phyloP scores from a whole-genome alignment of 2,888 invertebrate genomes.

The Caenorhabditis drosophilae region DNA sequence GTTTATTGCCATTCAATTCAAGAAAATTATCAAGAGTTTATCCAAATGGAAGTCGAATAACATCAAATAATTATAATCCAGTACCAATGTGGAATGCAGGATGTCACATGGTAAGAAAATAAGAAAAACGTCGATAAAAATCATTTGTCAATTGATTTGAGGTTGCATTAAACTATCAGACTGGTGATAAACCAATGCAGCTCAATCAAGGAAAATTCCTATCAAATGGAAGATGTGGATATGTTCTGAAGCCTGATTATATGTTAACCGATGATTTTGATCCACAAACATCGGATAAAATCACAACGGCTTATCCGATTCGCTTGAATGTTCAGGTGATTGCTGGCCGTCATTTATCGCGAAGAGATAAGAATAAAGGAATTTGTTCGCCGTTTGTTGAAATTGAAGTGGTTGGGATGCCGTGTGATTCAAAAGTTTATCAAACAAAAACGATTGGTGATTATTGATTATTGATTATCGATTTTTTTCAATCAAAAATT shows the following conservation, averaged over 20 bases:
- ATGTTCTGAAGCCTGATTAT: constrained; percentile 85
- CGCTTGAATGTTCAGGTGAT: constrained; percentile 74
- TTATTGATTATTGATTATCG: too few relatives aligned
- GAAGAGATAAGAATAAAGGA: constrained; percentile 74
- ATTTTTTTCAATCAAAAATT: constrained; percentile 1
- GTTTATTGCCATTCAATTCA: constrained; percentile 63
- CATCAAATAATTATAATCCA: constrained; percentile 96
- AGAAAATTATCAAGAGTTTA: constrained; percentile 90
- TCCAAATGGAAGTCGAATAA: constrained; percentile 85
- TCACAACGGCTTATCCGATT: constrained; percentile 54
- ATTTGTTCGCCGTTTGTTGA: constrained; percentile 68
- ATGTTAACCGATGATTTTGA: constrained; percentile 80
- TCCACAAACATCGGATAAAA: constrained; percentile 76
- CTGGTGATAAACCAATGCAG: constrained; percentile 92
- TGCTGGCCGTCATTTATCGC: constrained; percentile 86
- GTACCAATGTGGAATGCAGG: constrained; percentile 92
- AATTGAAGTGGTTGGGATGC: constrained; percentile 62
- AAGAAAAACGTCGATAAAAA: too few relatives aligned
- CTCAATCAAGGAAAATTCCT: constrained; percentile 89
- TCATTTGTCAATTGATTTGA: too few relatives aligned
- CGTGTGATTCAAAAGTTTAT: constrained; percentile 74
- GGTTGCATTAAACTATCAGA: constrained; percentile 96
- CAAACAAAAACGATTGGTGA: constrained; percentile 85
- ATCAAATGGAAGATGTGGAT: constrained; percentile 90
- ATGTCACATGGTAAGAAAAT: constrained; percentile 96